phyloP scores from a whole-genome alignment of 2,797 vertebrate genomes.

The Dipus sagitta region DNA sequence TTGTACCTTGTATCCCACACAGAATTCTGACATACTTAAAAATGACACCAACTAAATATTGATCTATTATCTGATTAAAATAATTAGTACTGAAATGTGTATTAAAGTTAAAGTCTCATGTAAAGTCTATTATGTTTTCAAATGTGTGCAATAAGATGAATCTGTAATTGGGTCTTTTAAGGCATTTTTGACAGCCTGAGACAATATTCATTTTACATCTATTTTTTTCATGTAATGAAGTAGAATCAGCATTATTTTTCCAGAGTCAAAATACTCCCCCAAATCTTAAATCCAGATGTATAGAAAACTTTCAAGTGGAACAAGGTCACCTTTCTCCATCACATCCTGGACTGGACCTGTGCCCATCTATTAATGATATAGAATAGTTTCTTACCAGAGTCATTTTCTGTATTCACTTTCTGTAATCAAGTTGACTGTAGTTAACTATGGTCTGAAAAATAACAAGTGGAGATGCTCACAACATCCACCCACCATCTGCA shows the following conservation, averaged over 20 bases:
- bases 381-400: not conserved
- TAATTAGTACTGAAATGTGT: not conserved
- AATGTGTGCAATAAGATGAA: conserved; percentile 50
- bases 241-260: conserved; percentile 24
- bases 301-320: not conserved
- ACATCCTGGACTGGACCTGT: not conserved
- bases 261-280: not conserved
- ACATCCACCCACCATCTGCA: too few relatives aligned
- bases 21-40: conserved; percentile 42
- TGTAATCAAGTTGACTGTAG: too few relatives aligned
- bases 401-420: too few relatives aligned
- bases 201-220: conserved; percentile 19
- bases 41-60: conserved; percentile 6
- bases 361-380: too few relatives aligned
- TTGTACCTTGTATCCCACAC: not conserved
- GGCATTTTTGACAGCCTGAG: conserved; percentile 22
- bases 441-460: not conserved
- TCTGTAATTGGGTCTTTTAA: conserved; percentile 31
- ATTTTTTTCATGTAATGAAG: conserved; percentile 35
- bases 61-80: conserved; percentile 47
- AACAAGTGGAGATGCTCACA: not conserved
- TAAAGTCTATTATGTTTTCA: conserved; percentile 40
- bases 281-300: too few relatives aligned
- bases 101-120: not conserved
- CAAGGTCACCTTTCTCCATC: not conserved